Evolutionary conservation across 1,140 invertebrate genomes (phyloP), one percentile per base, ranked within the genome.

Genomic region (Trichogramma pretiosum): DNA sequence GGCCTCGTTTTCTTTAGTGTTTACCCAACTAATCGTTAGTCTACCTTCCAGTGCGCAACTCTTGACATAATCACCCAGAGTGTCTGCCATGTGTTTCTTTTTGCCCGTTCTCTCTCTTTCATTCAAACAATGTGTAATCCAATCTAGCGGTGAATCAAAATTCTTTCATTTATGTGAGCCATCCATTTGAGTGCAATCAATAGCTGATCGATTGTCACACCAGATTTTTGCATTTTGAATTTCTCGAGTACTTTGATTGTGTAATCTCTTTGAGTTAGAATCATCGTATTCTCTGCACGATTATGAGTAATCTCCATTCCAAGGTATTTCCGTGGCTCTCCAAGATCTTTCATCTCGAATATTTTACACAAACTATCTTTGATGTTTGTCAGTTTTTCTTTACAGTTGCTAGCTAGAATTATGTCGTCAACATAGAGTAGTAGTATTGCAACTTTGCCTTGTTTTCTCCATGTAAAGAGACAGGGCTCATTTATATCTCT

Each of bases 181-280:
- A 30, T 30, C 26, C 13, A 30, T 30, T 13, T 30, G 26, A 8
- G 26, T 30, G 13, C 26, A 30, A 8, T 30, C 13, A 13, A 30
- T 13, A 8, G 26, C 7, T 13, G 26, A 30, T 13, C 13, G 13
- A 30, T 30, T 30, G 26, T 30, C 13, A 13, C 26, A 30, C 26
- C 13, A 30, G 26, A 30, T 30, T 30, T 7, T 30, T 45, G 13
- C 33, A 46, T 50, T 8, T 36, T 26, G 30, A 50, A 50, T 39
- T 19, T 50, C 24, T 46, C 22, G n/a, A 41, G 13, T 5, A 41
- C 22, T 46, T 32, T 23, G 18, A 34, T 19, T 44, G 32, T 32
- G 23, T 43, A 35, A 16, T 38, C 19, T 38, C 13, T 30, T 30
- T n/a, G n/a, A n/a, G n/a, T n/a, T n/a, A n/a, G n/a, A n/a, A n/a